phyloP scores from a whole-genome alignment of 1,140 invertebrate species.

The Babylonia areolata region DNA sequence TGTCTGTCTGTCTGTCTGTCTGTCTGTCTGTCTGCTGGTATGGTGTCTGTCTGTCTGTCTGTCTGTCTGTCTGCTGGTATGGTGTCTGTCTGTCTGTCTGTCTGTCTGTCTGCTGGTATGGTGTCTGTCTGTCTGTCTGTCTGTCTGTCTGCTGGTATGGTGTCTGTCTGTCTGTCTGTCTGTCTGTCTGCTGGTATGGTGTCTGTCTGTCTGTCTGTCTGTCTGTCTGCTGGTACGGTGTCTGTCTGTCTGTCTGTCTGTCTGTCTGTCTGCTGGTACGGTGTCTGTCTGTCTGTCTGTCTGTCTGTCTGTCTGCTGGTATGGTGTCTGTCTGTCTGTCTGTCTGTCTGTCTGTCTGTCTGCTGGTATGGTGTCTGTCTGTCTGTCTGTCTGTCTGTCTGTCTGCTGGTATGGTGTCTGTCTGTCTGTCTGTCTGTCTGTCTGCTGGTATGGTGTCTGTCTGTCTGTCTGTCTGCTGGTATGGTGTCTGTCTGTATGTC shows the following conservation, averaged over 20 bases:
- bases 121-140: neutral
- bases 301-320: too few species aligned
- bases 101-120: too few species aligned
- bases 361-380: neutral
- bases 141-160: neutral
- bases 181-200: neutral
- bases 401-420: too few species aligned
- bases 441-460: neutral
- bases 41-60: too few species aligned
- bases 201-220: neutral
- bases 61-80: neutral
- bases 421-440: neutral
- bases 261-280: neutral
- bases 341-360: neutral
- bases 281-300: too few species aligned
- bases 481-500: neutral
- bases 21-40: neutral
- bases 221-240: neutral
- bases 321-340: neutral
- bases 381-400: neutral
- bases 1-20: neutral
- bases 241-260: neutral
- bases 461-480: neutral
- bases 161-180: too few species aligned
- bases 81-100: too few species aligned